Evolutionary conservation across 2,888 invertebrate genomes (phyloP).

Genomic region (Ochropleura leucogaster): DNA sequence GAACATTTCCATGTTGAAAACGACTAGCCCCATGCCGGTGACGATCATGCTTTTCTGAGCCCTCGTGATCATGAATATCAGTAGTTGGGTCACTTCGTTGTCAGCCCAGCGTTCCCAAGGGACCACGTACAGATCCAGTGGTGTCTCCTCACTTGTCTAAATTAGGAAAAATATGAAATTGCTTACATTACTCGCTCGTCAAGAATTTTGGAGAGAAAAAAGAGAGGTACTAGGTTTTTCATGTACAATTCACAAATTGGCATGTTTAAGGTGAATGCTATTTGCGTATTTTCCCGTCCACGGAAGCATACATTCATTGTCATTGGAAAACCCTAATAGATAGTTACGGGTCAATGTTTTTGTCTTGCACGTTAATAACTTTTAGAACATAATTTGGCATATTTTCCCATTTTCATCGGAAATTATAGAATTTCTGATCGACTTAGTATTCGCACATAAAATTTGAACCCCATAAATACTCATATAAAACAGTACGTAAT

Average conservation of each 20-base stretch:
- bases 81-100: conserved; percentile 70
- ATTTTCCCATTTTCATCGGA: background rate
- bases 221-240: background rate
- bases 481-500: background rate
- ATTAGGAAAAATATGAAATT: conserved; percentile 43
- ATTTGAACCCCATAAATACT: background rate
- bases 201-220: background rate
- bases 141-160: conserved; percentile 76
- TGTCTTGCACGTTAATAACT: background rate
- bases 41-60: conserved; percentile 76
- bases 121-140: conserved; percentile 74
- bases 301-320: background rate
- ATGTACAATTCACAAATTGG: background rate
- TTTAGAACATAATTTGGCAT: background rate
- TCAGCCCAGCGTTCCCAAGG: conserved; percentile 77
- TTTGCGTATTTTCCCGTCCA: background rate
- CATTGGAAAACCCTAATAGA: background rate
- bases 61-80: conserved; percentile 79
- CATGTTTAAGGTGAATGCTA: background rate
- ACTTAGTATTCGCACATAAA: background rate
- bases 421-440: background rate
- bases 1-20: conserved; percentile 82
- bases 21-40: conserved; percentile 77
- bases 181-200: too few relatives aligned
- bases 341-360: background rate